These are phyloP conservation scores for Nerophis lumbriciformis DNA, from an alignment of 2,113 vertebrate genomes.

Conservation along the genomic window DNA sequence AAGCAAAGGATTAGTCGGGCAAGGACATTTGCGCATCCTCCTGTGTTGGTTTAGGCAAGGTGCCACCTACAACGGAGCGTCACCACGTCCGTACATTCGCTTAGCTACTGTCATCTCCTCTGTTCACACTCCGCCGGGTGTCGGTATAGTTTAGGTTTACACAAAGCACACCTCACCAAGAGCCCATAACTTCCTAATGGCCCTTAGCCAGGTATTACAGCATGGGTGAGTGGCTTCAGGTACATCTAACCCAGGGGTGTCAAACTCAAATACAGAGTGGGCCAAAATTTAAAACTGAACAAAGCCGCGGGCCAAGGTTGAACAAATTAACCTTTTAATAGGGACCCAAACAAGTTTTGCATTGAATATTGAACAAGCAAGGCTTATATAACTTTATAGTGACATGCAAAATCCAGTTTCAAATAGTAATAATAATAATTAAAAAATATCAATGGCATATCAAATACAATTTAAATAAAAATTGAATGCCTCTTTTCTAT, in stretches of 20 bases:
- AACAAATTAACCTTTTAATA: no score
- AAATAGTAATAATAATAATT: no score
- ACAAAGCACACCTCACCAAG: slow-evolving; percentile 14
- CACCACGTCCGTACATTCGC: background rate
- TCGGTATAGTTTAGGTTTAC: slow-evolving; percentile 15
- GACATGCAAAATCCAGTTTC: no score
- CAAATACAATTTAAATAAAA: no score
- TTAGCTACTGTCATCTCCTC: slow-evolving; percentile 1
- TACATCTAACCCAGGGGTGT: slow-evolving; percentile 15
- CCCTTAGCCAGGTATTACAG: slow-evolving; percentile 26
- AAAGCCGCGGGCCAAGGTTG: no score
- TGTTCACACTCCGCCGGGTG: background rate
- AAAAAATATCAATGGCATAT: no score
- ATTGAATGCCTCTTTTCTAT: no score
- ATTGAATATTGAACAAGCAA: no score
- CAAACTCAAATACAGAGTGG: no score
- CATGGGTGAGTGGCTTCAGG: slow-evolving; percentile 19
- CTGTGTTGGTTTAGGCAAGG: slow-evolving; percentile 27
- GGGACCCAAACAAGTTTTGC: no score
- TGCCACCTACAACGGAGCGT: slow-evolving; percentile 20
- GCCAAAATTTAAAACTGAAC: no score
- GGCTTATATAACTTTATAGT: no score
- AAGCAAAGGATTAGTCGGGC: slow-evolving; percentile 40
- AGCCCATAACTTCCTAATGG: slow-evolving; percentile 33
- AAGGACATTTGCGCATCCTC: slow-evolving; percentile 16